Conservation (phyloP, 2,113 vertebrate genomes). For the Vulpes vulpes region DNA sequence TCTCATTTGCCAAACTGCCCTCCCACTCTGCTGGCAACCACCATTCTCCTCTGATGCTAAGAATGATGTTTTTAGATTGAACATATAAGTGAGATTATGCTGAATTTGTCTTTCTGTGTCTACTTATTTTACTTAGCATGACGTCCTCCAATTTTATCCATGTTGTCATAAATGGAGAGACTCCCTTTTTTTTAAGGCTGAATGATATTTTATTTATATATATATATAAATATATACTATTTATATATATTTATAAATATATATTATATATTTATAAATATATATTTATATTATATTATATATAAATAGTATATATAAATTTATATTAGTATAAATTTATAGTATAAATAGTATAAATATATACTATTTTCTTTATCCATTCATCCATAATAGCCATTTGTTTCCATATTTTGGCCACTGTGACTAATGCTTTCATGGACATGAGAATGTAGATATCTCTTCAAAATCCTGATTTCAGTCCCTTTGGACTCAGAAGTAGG, state of each 20-base stretch:
- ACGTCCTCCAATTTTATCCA: not conserved
- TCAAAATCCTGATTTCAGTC: not conserved
- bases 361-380: not conserved
- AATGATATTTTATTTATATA: not conserved
- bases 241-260: not conserved
- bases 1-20: not conserved
- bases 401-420: not conserved
- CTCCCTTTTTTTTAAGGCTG: not conserved
- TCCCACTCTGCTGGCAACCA: not conserved
- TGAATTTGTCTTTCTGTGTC: not conserved
- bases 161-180: not conserved
- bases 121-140: not conserved
- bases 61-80: not conserved
- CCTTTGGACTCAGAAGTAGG: not conserved
- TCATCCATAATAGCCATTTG: not conserved
- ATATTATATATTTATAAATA: not conserved
- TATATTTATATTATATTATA: too few species aligned
- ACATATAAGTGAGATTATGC: not conserved
- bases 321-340: too few species aligned
- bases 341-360: too few species aligned
- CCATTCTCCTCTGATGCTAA: not conserved
- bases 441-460: not conserved
- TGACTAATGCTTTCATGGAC: not conserved
- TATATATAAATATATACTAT: not conserved
- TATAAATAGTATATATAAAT: too few species aligned